These are phyloP conservation scores for Montipora foliosa DNA, from an alignment of 64 coral and sea anemone species.

Conservation along the genomic window DNA sequence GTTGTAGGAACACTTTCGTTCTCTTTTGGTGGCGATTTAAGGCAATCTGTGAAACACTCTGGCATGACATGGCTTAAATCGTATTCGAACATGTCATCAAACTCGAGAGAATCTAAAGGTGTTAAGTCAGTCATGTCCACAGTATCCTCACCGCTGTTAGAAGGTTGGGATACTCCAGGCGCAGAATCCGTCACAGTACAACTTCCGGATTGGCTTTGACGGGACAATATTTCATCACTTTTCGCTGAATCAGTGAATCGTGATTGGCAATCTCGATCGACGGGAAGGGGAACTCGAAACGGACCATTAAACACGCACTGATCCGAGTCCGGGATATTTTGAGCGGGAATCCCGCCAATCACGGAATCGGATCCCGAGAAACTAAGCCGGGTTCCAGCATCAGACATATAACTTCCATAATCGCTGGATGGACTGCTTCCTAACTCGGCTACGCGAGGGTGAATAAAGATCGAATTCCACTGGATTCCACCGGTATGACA, in stretches of 20 bases:
- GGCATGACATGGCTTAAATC: constrained; percentile 71
- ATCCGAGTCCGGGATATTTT: constrained; percentile 28
- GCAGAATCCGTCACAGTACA: background rate
- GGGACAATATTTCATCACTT: background rate
- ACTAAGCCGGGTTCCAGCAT: constrained; percentile 37
- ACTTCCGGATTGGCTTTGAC: background rate
- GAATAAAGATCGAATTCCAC: constrained; percentile 29
- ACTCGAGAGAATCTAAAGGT: constrained; percentile 46
- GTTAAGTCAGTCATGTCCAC: constrained; percentile 59
- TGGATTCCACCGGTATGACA: background rate
- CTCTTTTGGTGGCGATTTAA: background rate
- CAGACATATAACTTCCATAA: constrained; percentile 75
- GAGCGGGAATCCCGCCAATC: constrained; percentile 17
- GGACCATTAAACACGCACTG: constrained; percentile 57
- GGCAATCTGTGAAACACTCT: constrained; percentile 58
- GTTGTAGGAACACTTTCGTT: background rate
- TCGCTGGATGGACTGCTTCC: constrained; percentile 65
- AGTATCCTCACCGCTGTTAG: constrained; percentile 13
- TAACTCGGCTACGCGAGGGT: constrained; percentile 26
- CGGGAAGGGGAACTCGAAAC: constrained; percentile 58
- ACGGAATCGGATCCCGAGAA: constrained; percentile 69
- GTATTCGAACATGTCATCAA: constrained; percentile 74
- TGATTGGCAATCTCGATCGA: background rate
- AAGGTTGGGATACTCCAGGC: constrained; percentile 17
- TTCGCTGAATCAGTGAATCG: constrained; percentile 14